These are phyloP conservation scores for Mesoclemmys tuberculata DNA, from an alignment of 2,113 vertebrate species.

Conservation along the genomic window DNA sequence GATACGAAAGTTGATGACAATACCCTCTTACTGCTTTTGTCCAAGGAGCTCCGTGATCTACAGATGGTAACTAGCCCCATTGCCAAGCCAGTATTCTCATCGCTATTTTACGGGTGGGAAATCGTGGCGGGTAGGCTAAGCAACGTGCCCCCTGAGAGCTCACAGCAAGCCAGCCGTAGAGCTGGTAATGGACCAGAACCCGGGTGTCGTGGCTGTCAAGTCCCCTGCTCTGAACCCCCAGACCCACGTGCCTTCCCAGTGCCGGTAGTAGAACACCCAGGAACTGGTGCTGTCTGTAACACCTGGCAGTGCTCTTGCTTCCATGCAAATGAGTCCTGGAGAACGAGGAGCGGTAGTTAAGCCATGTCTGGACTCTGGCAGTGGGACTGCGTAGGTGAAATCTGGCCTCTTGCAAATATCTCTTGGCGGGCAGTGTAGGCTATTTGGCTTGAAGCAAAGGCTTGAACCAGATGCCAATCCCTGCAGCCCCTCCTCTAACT, in stretches of 20 bases:
- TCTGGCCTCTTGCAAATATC: not conserved
- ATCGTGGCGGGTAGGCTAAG: not conserved
- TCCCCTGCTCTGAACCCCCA: not conserved
- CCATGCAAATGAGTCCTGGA: not conserved
- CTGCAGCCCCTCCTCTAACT: not conserved
- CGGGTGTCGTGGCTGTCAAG: too few relatives aligned
- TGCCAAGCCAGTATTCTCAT: not conserved
- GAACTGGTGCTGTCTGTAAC: not conserved
- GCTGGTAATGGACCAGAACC: too few relatives aligned
- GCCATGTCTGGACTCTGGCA: not conserved
- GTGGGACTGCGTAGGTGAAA: not conserved
- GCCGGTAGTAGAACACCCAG: not conserved
- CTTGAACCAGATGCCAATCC: not conserved
- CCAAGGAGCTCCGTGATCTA: not conserved
- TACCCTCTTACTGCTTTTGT: not conserved
- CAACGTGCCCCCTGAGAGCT: not conserved
- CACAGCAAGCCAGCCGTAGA: too few relatives aligned
- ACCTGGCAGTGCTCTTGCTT: not conserved
- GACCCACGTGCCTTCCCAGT: not conserved
- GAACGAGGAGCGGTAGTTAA: not conserved
- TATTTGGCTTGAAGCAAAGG: not conserved
- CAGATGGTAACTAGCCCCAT: not conserved
- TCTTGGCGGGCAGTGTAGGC: not conserved
- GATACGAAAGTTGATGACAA: not conserved
- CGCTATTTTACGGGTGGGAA: not conserved